Base-by-base conservation (phyloP, 2,113 vertebrate genomes). In the Vicugna pacos region DNA sequence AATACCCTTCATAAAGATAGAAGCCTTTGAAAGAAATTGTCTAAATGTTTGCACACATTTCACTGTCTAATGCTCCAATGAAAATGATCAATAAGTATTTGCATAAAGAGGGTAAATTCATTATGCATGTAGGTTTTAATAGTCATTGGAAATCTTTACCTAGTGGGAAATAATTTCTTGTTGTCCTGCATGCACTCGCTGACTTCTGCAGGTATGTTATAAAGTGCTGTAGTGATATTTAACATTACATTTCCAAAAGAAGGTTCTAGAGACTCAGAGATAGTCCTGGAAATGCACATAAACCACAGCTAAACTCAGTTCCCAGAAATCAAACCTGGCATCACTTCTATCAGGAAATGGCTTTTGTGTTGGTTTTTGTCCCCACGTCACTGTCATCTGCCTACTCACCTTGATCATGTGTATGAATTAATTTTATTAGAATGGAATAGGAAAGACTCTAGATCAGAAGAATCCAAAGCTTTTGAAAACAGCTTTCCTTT, bases 21-120 rank as follows among this genome's bases (percentile, higher is more conserved):
- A 95, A 92, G 42, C 42, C 80, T 72, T 81, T 95, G 80, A 92
- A 92, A 96, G 82, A 96, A 92, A 89, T 84, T 65, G 69, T 83
- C 77, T 87, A 85, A 92, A 96, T 95, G 80, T 95, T 97, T 97
- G 70, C 62, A 93, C 24, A 46, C 46, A 90, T 97, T 98, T 94
- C 93, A 85, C 76, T 87, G 64, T 97, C 96, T 96, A 93, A 95
- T 93, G 93, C 76, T 83, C 62, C 76, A 85, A 67, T 91, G 89
- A 76, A 97, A 97, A 97, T 70, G 76, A 90, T 96, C 95, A 96
- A 95, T 97, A 96, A 97, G 92, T 58, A 88, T 97, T 96, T 95
- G 80, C 89, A 95, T 96, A 82, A 93, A 97, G 93, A 96, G 70
- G 96, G 46, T 32, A 94, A 94, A 95, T 95, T 96, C 95, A 88